These are phyloP conservation scores for Amiota communis DNA, from an alignment of 2,888 invertebrate species.

Conservation along the genomic window DNA sequence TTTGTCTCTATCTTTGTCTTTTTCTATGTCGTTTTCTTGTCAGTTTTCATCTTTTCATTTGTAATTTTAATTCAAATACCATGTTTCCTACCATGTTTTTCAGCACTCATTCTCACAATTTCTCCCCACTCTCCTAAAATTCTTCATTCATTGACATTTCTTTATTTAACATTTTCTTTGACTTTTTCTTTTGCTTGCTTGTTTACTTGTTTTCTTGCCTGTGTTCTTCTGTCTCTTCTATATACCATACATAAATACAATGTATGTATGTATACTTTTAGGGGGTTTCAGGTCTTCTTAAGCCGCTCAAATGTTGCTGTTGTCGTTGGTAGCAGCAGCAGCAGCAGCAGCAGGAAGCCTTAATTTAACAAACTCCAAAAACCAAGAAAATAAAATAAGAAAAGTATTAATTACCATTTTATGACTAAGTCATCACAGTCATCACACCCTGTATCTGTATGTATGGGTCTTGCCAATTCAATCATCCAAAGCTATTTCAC, in stretches of 20 bases:
- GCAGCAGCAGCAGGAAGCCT: not conserved
- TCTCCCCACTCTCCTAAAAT: not conserved
- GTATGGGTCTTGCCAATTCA: too few species aligned
- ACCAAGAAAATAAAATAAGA: not conserved
- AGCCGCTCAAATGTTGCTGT: not conserved
- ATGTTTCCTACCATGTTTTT: not conserved
- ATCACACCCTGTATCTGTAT: too few species aligned
- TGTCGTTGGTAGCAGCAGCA: not conserved
- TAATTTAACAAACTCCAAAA: not conserved
- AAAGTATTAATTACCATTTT: constrained; percentile 1
- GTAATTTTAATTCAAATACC: constrained; percentile 10
- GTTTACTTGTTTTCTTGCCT: not conserved
- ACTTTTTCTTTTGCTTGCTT: too few species aligned
- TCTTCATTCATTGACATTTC: not conserved
- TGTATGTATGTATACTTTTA: too few species aligned
- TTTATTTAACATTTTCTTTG: not conserved
- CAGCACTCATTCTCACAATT: not conserved
- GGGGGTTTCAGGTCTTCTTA: not conserved
- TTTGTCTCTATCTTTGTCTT: not conserved
- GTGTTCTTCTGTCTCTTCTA: not conserved
- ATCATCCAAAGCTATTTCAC: too few species aligned
- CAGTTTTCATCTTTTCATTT: not conserved
- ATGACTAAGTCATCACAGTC: not conserved
- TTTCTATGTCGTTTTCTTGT: not conserved
- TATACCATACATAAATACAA: too few species aligned